These are phyloP conservation scores for Alloplasta piceator DNA, from an alignment of 2,888 invertebrate species.

Conservation along the genomic window DNA sequence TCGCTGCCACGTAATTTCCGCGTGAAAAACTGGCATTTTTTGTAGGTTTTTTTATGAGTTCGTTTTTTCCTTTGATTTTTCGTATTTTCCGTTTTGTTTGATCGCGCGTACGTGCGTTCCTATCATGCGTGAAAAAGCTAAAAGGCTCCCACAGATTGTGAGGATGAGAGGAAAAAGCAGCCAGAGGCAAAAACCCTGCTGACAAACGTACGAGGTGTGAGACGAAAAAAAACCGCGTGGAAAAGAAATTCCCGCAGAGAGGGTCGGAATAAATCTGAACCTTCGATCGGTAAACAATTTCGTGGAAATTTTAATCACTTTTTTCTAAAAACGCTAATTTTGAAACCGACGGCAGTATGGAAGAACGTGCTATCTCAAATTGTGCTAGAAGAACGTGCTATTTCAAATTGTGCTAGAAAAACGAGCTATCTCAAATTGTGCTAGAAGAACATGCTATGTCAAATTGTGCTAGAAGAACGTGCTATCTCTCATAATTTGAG, in stretches of 20 bases:
- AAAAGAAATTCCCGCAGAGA: neutral
- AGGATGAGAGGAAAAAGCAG: slow-evolving; percentile 2
- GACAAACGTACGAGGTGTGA: neutral
- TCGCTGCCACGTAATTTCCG: slow-evolving; percentile 18
- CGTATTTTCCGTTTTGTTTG: neutral
- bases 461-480: no score
- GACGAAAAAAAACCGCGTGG: neutral
- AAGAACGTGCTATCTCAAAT: no score
- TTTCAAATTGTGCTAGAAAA: no score
- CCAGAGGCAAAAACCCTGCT: neutral
- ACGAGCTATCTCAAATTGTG: no score
- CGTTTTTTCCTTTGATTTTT: slow-evolving; percentile 12
- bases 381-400: no score
- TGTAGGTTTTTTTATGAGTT: neutral
- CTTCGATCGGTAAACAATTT: neutral
- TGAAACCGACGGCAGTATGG: no score
- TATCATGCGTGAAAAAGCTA: slow-evolving; percentile 13
- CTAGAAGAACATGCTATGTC: no score
- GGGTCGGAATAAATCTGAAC: slow-evolving; percentile 21
- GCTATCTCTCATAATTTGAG: no score
- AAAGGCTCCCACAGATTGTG: slow-evolving; percentile 16
- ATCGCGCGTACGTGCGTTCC: neutral
- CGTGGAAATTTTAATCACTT: no score
- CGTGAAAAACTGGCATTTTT: slow-evolving; percentile 10
- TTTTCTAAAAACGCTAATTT: no score